Evolutionary conservation across 1,140 invertebrate species (phyloP), one percentile per base, ranked within the genome.

Genomic region (Oryzaephilus surinamensis): DNA sequence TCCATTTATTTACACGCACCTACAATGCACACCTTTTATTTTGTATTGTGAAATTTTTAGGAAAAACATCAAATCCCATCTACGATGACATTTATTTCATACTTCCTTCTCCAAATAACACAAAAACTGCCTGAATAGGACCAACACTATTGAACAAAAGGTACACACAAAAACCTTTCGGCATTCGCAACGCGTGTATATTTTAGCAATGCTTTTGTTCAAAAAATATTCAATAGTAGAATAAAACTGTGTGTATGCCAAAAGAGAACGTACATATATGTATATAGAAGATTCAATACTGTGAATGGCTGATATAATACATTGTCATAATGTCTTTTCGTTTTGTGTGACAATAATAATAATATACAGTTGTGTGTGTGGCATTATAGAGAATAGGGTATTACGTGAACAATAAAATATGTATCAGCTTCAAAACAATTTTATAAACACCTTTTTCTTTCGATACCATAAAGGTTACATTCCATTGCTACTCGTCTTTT

Each of bases 111-210:
- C n/a, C n/a, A n/a, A n/a, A n/a, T n/a, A n/a, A n/a, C n/a, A n/a
- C n/a, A n/a, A n/a, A n/a, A n/a, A n/a, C n/a, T n/a, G n/a, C n/a
- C n/a, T 51, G 51, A 55, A 55, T 55, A 54, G 56, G 47, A 48
- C 54, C 56, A 48, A 54, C 55, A 56, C 55, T 51, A 45, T 43
- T 32, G 29, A 16, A 58, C 54, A 58, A 56, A 50, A 48, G 50
- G 23, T 32, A 56, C n/a, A n/a, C n/a, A n/a, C 52, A 56, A 58
- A 24, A 55, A 56, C 51, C 46, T 58, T 58, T 57, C 54, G 58
- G 58, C 51, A 56, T 60, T 57, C 46, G 52, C 46, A 58, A 58
- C 57, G 55, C 56, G 58, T 58, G 56, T 60, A 55, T 60, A 60
- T 58, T 58, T 60, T 57, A 57, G 54, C 51, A 33, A 50, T 26